A percentile compares a stretch with the other conserved stretches of the same genome.
Conservation (phyloP, 2,888 invertebrate genomes). For the Parelbella ahira region DNA sequence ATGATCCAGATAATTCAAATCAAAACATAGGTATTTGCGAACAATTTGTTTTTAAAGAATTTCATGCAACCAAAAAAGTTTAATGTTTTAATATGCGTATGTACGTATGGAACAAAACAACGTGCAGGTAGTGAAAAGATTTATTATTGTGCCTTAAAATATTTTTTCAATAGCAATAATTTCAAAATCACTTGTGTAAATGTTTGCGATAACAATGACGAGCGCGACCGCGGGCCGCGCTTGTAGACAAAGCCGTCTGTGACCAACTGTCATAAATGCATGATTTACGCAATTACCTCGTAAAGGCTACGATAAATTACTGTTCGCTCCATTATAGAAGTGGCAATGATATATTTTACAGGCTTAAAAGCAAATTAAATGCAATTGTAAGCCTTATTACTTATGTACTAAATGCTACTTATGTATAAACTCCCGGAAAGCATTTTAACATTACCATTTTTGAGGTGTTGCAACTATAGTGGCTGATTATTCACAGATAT, state of each 20-base stretch:
- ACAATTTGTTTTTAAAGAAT: too few species aligned
- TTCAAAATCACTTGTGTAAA: conserved; percentile 41
- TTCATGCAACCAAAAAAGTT: too few species aligned
- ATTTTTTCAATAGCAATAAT: conserved; percentile 45
- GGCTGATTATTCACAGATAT: conserved; percentile 73
- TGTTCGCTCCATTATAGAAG: conserved; percentile 61
- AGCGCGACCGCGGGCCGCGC: conserved; percentile 50
- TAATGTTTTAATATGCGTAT: too few species aligned
- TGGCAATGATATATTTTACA: conserved; percentile 37
- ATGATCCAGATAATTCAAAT: too few species aligned
- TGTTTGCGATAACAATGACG: conserved; percentile 56
- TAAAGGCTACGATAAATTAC: conserved; percentile 75
- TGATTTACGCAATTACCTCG: conserved; percentile 77
- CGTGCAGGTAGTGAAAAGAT: conserved; percentile 35
- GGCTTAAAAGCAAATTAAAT: conserved; percentile 12
- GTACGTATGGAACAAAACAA: conserved; percentile 12
- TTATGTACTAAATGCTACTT: conserved; percentile 9
- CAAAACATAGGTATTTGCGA: too few species aligned
- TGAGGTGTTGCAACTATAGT: conserved; percentile 39
- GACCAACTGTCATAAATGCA: conserved; percentile 73
- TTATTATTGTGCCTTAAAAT: conserved; percentile 28
- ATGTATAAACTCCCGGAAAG: not conserved
- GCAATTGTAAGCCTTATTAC: conserved; percentile 40
- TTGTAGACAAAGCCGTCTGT: conserved; percentile 62
- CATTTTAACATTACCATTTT: conserved; percentile 21